phyloP scores from a whole-genome alignment of 2,113 vertebrate genomes.

The Macquaria ambigua region DNA sequence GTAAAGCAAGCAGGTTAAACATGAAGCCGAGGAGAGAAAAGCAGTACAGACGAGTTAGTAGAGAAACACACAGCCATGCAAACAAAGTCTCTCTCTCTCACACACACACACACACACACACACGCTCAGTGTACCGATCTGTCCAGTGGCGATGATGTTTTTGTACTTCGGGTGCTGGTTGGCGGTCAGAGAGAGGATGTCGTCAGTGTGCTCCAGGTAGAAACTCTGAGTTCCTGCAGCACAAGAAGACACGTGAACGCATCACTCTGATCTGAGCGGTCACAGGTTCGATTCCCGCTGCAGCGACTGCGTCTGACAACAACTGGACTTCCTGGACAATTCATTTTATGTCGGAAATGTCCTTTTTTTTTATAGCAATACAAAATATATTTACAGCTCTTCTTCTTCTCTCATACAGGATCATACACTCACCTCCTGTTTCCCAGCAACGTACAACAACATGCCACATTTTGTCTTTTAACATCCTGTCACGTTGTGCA shows the following conservation, averaged over 20 bases:
- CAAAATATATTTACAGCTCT: no score
- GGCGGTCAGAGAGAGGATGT: constrained; percentile 96
- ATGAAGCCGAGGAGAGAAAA: constrained; percentile 85
- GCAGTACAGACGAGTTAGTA: constrained; percentile 56
- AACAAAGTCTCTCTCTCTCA: background rate
- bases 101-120: constrained; percentile 1
- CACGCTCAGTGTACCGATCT: constrained; percentile 88
- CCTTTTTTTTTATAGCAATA: no score
- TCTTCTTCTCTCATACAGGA: no score
- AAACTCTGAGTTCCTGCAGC: constrained; percentile 94
- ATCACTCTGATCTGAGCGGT: background rate
- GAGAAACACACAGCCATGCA: constrained; percentile 36
- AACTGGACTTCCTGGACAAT: background rate
- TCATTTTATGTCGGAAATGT: no score
- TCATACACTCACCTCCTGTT: no score
- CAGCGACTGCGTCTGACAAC: no score
- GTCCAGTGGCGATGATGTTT: constrained; percentile 95
- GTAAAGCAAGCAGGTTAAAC: constrained; percentile 66
- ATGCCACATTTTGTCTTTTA: no score
- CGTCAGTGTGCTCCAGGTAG: constrained; percentile 97
- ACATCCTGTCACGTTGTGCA: no score
- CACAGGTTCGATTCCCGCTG: background rate
- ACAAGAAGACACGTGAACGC: constrained; percentile 18
- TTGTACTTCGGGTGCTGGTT: constrained; percentile 98
- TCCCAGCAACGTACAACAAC: no score